Evolutionary conservation across 2,113 vertebrate species (phyloP).

Genomic region (Leptobrachium leishanense): DNA sequence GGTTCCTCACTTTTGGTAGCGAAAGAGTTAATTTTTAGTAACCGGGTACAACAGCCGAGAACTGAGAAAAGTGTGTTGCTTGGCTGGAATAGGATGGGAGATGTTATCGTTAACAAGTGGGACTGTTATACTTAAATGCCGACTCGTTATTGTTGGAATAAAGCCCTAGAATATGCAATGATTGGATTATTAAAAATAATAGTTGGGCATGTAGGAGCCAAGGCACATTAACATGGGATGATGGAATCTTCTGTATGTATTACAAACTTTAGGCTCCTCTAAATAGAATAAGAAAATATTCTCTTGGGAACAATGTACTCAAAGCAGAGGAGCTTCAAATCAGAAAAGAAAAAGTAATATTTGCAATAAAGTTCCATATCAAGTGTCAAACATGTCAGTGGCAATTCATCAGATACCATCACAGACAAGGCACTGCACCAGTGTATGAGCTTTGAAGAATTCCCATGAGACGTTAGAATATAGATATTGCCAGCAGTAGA

Average conservation of each 20-base stretch:
- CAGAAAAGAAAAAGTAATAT: slow-evolving; percentile 43
- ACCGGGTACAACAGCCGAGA: no score
- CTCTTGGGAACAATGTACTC: slow-evolving; percentile 36
- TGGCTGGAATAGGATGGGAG: no score
- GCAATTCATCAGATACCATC: slow-evolving; percentile 48
- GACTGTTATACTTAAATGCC: no score
- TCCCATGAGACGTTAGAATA: slow-evolving; percentile 35
- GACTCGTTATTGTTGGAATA: no score
- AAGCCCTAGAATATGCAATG: neutral
- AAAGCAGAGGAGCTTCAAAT: slow-evolving; percentile 37
- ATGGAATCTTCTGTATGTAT: slow-evolving; percentile 25
- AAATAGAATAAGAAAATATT: slow-evolving; percentile 26
- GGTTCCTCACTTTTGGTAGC: no score
- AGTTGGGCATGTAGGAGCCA: neutral
- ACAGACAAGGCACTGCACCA: slow-evolving; percentile 27
- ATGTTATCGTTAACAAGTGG: no score
- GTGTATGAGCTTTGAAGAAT: slow-evolving; percentile 45
- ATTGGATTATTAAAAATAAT: slow-evolving; percentile 17
- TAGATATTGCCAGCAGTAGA: slow-evolving; percentile 26
- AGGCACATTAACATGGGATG: slow-evolving; percentile 16
- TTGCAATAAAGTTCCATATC: slow-evolving; percentile 45
- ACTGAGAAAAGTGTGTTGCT: no score
- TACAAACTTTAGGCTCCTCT: slow-evolving; percentile 27
- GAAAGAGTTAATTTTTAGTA: no score
- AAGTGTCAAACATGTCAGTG: slow-evolving; percentile 46